phyloP scores from a whole-genome alignment of 2,797 vertebrate species.

The Urocyon cinereoargenteus region DNA sequence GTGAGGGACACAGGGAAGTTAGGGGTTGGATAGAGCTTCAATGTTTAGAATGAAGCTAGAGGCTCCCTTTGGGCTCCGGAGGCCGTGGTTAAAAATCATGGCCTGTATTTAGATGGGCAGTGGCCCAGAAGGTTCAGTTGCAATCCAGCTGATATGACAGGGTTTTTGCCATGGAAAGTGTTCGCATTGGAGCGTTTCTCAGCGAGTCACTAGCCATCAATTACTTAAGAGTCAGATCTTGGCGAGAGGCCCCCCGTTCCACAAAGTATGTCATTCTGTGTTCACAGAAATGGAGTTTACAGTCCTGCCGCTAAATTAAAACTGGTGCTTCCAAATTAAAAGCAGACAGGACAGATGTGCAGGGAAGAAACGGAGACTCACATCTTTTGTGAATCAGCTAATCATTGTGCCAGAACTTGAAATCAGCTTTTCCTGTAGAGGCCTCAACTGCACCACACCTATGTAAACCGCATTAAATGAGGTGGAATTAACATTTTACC shows the following conservation, averaged over 20 bases:
- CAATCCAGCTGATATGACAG: constrained; percentile 78
- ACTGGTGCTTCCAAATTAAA: constrained; percentile 89
- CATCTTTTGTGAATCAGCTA: constrained; percentile 88
- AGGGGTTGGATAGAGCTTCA: not conserved
- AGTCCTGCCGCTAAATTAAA: constrained; percentile 87
- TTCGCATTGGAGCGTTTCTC: constrained; percentile 76
- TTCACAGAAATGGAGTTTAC: constrained; percentile 87
- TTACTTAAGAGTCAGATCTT: constrained; percentile 86
- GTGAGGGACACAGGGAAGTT: not conserved
- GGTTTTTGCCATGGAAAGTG: constrained; percentile 77
- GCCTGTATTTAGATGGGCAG: constrained; percentile 57
- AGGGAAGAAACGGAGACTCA: constrained; percentile 85
- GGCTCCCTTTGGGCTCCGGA: not conserved
- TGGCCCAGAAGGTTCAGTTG: constrained; percentile 42
- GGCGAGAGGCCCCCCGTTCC: constrained; percentile 84
- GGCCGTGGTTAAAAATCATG: not conserved
- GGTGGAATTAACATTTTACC: constrained; percentile 85
- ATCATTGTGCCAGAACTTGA: constrained; percentile 87
- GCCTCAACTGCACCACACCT: constrained; percentile 86
- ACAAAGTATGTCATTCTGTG: constrained; percentile 88
- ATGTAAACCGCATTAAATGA: constrained; percentile 83
- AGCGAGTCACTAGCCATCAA: constrained; percentile 84
- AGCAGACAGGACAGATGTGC: constrained; percentile 90
- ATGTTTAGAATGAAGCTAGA: not conserved
- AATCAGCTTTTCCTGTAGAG: constrained; percentile 87